Base-by-base conservation (phyloP, 2,797 vertebrate genomes). In the Falco biarmicus region DNA sequence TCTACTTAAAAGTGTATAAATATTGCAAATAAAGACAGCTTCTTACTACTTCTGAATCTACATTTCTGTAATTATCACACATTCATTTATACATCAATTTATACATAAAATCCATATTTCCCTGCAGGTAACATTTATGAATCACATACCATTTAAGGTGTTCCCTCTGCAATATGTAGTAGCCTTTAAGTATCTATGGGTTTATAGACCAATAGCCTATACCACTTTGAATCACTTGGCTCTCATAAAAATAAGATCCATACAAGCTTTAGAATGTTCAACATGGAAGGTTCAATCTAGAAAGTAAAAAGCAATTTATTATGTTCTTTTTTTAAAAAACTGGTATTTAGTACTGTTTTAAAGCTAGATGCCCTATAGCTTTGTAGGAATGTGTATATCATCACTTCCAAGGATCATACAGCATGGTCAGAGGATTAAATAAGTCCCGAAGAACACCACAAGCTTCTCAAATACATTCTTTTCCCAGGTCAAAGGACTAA, bases 61-160 rank as follows among this genome's bases (percentile, higher is more conserved):
- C 21, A 11, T 21, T 68, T 66, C 61, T 77, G 2, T 56, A 59
- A 34, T 41, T 37, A 92, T 4, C 60, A 57, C 6, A 11, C 11
- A 3, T 69, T 48, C 50, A 68, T 73, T 69, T 59, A 37, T 20
- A 71, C 19, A 61, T 17, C 29, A 19, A 48, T 45, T 83, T 76
- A 11, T 31, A 31, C 0, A 0, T 24, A 47, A 43, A 34, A 73
- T 22, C 22, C 29, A 1, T 22, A 71, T 57, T 73, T 89, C 54
- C 47, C 39, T 1, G 26, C 16, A 26, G 73, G 39, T 12, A 77
- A 32, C 29, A 73, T 34, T 86, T 89, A 16, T 21, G 29, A 88
- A 45, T 26, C 4, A 3, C 54, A 43, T 13, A 37, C 3, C 1
- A 4, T 53, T 70, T 29, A 1, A 47, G 21, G 22, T 50, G 9